Base-by-base conservation (phyloP, 92 coral and sea anemone species). In the Virgularia gustaviana region DNA sequence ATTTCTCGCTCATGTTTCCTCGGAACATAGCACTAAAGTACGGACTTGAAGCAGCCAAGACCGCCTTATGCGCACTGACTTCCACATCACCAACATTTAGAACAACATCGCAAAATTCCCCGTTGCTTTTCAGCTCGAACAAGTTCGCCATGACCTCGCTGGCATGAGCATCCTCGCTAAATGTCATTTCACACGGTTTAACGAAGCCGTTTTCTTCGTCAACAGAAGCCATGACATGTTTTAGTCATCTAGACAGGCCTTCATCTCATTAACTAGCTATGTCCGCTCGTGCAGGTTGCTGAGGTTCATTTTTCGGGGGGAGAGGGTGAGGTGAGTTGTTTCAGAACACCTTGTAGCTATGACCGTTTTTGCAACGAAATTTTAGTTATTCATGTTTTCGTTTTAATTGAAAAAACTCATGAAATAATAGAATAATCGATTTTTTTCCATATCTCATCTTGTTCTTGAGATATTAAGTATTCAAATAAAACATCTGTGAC, bases 1-100 rank as follows among this genome's bases (percentile, higher is more conserved):
- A 83, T 58, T 88, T 83, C 70, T 94, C 99, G 31, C 87, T 79
- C 90, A 94, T 88, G 20, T 80, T 73, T 18, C 92, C 86, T 9
- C 94, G 87, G 80, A 94, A 94, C 89, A 94, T 83, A 55, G 99
- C 99, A 75, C 86, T 89, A 71, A 94, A 94, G 29, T 94, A 94
- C 41, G 80, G 87, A 63, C 99, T 94, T 1, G 94, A 78, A 2
- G 99, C 92, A 2, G 90, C 99, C 25, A 94, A 47, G n/a, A 94
- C 96, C 1, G 89, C 94, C 32, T 91, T 80, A 63, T 94, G 99
- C 0, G 83, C 99, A 27, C 79, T 82, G 58, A 94, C 74, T 13
- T 85, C 81, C 23, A 78, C 75, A 22, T 84, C 84, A 37, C 86
- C 86, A 19, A 85, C 99, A 22, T 76, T 51, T 34, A 94, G 77